A percentile compares a stretch with the other conserved stretches of the same genome.
phyloP scores from a whole-genome alignment of 2,888 invertebrate species.

The Lomographa bimaculata region DNA sequence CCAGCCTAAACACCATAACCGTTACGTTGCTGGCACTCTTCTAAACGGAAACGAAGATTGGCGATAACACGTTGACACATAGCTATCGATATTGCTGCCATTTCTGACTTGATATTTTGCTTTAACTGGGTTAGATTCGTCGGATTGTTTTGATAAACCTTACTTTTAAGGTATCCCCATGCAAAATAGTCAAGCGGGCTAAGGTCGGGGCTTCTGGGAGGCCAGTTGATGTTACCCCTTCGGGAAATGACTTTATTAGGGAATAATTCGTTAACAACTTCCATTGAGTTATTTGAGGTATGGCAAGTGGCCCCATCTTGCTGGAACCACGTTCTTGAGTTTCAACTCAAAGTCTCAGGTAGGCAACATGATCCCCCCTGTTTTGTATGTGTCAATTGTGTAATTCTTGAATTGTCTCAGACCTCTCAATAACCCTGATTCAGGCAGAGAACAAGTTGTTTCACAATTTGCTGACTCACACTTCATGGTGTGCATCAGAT shows the following conservation, averaged over 20 bases:
- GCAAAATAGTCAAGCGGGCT: slow-evolving; percentile 20
- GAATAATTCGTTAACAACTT: slow-evolving; percentile 24
- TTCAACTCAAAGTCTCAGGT: too few relatives aligned
- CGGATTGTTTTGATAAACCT: slow-evolving; percentile 29
- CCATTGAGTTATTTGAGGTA: slow-evolving; percentile 25
- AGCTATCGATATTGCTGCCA: slow-evolving; percentile 28
- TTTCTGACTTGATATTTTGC: too few relatives aligned
- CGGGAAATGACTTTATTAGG: slow-evolving; percentile 29
- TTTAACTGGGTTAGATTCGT: slow-evolving; percentile 14
- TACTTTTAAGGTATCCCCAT: slow-evolving; percentile 26
- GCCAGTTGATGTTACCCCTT: slow-evolving; percentile 7
- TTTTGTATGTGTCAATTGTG: too few relatives aligned
- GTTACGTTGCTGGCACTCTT: slow-evolving; percentile 23
- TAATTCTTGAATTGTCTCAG: too few relatives aligned
- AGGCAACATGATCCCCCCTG: too few relatives aligned
- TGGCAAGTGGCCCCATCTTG: slow-evolving; percentile 28
- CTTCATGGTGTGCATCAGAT: too few relatives aligned
- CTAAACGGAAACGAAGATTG: slow-evolving; percentile 31
- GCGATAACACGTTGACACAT: slow-evolving; percentile 32
- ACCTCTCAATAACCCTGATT: too few relatives aligned
- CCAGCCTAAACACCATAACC: too few relatives aligned
- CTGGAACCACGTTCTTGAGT: slow-evolving; percentile 33
- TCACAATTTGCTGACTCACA: too few relatives aligned
- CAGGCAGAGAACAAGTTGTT: too few relatives aligned
- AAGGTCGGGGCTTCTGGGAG: slow-evolving; percentile 8